Evolutionary conservation across 2,113 vertebrate genomes (phyloP).

Genomic region (Pterophyllum scalare): DNA sequence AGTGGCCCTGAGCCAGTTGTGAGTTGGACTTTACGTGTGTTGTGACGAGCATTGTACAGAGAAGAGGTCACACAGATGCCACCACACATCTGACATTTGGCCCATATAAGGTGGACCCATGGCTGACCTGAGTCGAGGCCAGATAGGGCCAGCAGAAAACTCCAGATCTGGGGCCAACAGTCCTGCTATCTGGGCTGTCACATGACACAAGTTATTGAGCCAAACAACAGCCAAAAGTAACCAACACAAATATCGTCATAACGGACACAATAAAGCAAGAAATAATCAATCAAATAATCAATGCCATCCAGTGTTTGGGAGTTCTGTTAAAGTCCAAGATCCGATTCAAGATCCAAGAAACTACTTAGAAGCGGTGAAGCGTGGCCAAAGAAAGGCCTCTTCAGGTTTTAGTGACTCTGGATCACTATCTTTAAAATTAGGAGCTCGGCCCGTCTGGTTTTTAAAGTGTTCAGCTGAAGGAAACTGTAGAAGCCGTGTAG

Average conservation of each 20-base stretch:
- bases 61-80: not conserved
- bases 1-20: not conserved
- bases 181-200: not conserved
- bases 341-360: not conserved
- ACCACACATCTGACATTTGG: accelerated
- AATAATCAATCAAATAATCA: not conserved
- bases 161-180: too few species aligned
- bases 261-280: not conserved
- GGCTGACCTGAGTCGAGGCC: not conserved
- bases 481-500: accelerated
- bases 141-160: not conserved
- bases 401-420: not conserved
- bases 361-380: not conserved
- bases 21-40: not conserved
- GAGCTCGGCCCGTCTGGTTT: not conserved
- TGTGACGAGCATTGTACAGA: too few species aligned
- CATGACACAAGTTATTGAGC: not conserved
- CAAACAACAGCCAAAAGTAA: too few species aligned
- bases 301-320: not conserved
- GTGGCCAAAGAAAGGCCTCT: not conserved
- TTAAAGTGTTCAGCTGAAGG: not conserved
- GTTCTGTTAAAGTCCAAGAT: not conserved
- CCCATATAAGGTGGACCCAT: not conserved
- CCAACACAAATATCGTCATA: not conserved
- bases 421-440: not conserved